phyloP scores from a whole-genome alignment of 2,113 vertebrate species.

The Pipra filicauda region DNA sequence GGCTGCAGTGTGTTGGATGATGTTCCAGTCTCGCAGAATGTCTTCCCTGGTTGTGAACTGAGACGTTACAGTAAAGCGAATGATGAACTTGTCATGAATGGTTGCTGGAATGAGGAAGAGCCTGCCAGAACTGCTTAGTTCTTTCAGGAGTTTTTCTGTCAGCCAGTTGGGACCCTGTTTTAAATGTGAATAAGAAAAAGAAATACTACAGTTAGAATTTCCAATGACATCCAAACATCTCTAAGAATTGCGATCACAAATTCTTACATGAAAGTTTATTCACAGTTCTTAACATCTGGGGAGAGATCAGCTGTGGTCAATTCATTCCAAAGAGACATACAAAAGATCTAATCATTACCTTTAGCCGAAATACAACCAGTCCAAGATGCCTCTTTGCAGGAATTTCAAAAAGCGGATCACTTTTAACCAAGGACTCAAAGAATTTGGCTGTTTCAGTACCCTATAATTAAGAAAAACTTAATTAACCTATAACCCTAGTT shows the following conservation, averaged over 20 bases:
- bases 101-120: constrained; percentile 93
- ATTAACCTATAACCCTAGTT: background rate
- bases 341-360: constrained; percentile 71
- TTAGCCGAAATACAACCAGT: constrained; percentile 92
- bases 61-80: constrained; percentile 93
- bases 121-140: constrained; percentile 82
- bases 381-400: constrained; percentile 92
- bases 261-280: background rate
- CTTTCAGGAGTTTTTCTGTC: constrained; percentile 88
- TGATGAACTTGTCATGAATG: constrained; percentile 85
- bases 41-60: constrained; percentile 90
- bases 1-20: constrained; percentile 81
- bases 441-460: constrained; percentile 92
- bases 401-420: constrained; percentile 89
- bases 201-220: background rate
- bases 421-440: constrained; percentile 88
- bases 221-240: background rate
- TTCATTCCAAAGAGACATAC: background rate
- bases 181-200: background rate
- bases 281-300: background rate
- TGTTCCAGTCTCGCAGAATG: constrained; percentile 87
- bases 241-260: background rate
- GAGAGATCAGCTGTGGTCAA: background rate
- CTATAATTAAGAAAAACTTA: constrained; percentile 58
- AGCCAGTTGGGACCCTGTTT: constrained; percentile 86